Evolutionary conservation across 23 tunicate genomes (phyloP).

Genomic region (Trididemnum clinides): DNA sequence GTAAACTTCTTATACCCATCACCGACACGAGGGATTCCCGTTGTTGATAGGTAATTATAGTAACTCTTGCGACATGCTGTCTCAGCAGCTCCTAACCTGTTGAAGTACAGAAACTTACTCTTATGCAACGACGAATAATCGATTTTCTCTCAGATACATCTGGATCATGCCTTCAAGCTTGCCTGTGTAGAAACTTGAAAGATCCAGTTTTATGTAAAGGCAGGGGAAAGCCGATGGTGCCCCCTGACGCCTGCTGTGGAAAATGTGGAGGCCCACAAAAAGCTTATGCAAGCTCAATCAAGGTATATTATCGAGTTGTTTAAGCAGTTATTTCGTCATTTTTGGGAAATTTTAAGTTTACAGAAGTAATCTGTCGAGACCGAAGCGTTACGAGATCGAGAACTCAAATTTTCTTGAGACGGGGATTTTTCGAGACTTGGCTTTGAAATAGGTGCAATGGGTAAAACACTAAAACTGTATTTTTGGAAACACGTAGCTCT

Average conservation of each 20-base stretch:
- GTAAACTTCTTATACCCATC: too few species aligned
- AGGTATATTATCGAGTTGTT: conserved; percentile 10
- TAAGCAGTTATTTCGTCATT: not conserved
- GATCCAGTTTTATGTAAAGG: conserved; percentile 47
- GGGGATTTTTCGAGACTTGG: too few species aligned
- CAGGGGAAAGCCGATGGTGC: conserved; percentile 31
- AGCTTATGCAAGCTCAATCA: conserved; percentile 66
- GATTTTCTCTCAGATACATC: conserved; percentile 42
- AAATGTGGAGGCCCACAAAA: conserved; percentile 53
- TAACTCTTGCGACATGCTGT: too few species aligned
- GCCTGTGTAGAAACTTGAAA: conserved; percentile 50
- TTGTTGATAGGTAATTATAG: too few species aligned
- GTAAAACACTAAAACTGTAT: too few species aligned
- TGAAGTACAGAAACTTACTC: too few species aligned
- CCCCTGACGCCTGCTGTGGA: conserved; percentile 83
- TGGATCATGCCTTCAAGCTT: conserved; percentile 54
- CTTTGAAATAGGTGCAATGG: too few species aligned
- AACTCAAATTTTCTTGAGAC: too few species aligned
- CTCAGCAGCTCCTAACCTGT: too few species aligned
- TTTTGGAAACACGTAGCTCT: too few species aligned
- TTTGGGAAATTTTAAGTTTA: not conserved
- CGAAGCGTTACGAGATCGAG: not conserved
- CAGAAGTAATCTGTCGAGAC: not conserved
- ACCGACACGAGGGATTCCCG: too few species aligned
- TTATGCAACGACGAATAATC: too few species aligned